Evolutionary conservation across 30 jellyfish, hydroid and myxozoan genomes (phyloP), one percentile per base, ranked within the genome.

Genomic region (Chrysaora quinquecirrha): DNA sequence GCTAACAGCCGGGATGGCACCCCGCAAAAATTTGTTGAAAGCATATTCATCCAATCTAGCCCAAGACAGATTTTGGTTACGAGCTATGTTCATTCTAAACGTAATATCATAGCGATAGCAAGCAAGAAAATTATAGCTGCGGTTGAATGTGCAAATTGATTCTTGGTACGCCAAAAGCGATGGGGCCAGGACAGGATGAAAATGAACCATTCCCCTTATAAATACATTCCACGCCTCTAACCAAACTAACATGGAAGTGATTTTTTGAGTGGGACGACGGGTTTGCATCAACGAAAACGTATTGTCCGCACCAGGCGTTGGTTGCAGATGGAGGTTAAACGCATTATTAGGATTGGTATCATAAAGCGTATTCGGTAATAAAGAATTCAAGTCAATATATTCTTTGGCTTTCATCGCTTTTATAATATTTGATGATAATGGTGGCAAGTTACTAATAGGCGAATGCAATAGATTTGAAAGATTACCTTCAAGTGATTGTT

Each of bases 391-490:
- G 22, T 64, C 77, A 20, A 64, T 49, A 64, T 21, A 64, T 21
- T 64, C 77, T 22, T 64, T 64, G 0, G 28, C 77, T 64, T 64
- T 64, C 50, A 64, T 64, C 14, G n/a, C n/a, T 30, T 64, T 64
- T 30, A 64, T 64, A 16, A 64, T 30, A n/a, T 1, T 64, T 64
- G 0, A 23, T 24, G 77, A 21, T 0, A 64, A 49, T 16, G 48
- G 77, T 4, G 77, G 48, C 20, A 64, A 10, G 1, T 24, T 64
- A 1, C 50, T 64, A 16, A 64, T n/a, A n/a, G 48, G 50, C 23
- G 14, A 49, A 64, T 14, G 48, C 1, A 64, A 64, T 9, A 19
- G 32, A 49, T 19, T 12, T 20, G 0, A 16, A 0, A 29, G 32
- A 29, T 64, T 64, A 64, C 77, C 77, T 64, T 64, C 50, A 4